A percentile compares a stretch with the other conserved stretches of the same genome.
Conservation (phyloP, 2,888 invertebrate species). For the Adela reaumurella region DNA sequence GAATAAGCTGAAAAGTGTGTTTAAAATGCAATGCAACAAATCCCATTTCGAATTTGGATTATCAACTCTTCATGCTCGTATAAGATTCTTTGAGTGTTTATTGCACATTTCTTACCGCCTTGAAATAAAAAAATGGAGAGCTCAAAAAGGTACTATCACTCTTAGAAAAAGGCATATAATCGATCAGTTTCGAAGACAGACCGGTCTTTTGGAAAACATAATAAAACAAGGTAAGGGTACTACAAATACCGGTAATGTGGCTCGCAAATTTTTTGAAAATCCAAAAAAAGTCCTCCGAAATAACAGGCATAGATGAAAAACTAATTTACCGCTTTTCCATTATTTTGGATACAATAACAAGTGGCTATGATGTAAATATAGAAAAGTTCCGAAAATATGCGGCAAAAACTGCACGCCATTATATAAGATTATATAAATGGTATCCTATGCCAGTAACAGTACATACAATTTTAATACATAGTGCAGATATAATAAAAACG, state of each 20-base stretch:
- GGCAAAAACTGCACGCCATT: conserved; percentile 9
- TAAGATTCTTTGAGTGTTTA: too few relatives aligned
- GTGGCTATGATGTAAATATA: conserved; percentile 10
- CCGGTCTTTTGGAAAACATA: too few relatives aligned
- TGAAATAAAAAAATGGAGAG: too few relatives aligned
- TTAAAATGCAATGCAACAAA: too few relatives aligned
- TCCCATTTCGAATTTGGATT: too few relatives aligned
- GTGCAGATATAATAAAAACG: conserved; percentile 10
- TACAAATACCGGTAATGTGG: conserved; percentile 6
- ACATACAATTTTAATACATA: conserved; percentile 13
- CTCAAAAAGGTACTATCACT: too few relatives aligned
- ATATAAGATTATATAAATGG: conserved; percentile 13
- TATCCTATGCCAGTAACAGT: conserved; percentile 13
- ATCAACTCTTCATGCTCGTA: too few relatives aligned
- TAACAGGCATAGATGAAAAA: conserved; percentile 4
- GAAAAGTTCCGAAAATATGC: conserved; percentile 9
- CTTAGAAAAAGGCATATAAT: too few relatives aligned
- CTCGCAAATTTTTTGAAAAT: conserved; percentile 7
- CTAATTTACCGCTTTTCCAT: conserved; percentile 4
- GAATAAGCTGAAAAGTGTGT: too few relatives aligned
- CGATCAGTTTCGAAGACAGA: too few relatives aligned
- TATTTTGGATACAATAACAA: conserved; percentile 7
- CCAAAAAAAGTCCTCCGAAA: conserved; percentile 2
- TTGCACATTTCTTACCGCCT: too few relatives aligned
- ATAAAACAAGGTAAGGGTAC: background rate